phyloP scores from a whole-genome alignment of 1,140 invertebrate genomes.

The Ptiloglossa arizonensis region DNA sequence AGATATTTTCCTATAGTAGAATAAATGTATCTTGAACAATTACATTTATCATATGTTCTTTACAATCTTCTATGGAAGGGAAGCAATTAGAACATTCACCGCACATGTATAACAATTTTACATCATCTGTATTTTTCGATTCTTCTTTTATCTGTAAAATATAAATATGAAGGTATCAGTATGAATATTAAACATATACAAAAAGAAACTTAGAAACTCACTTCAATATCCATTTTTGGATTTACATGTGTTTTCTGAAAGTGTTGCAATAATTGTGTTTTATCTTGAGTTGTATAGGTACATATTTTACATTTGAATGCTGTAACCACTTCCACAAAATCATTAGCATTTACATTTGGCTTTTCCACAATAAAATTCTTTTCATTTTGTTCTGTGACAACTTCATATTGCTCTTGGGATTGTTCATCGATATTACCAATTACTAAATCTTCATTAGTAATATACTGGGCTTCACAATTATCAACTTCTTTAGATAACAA shows the following conservation, averaged over 20 bases:
- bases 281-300: slow-evolving; percentile 75
- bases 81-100: slow-evolving; percentile 81
- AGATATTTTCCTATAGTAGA: neutral
- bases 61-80: slow-evolving; percentile 79
- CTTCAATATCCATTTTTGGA: slow-evolving; percentile 55
- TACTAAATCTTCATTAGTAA: slow-evolving; percentile 47
- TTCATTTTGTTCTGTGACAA: slow-evolving; percentile 39
- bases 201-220: slow-evolving; percentile 27
- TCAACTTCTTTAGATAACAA: slow-evolving; percentile 54
- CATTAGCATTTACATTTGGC: slow-evolving; percentile 69
- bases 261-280: slow-evolving; percentile 70
- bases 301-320: slow-evolving; percentile 79
- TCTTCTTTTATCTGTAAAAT: slow-evolving; percentile 60
- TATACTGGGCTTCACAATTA: slow-evolving; percentile 46
- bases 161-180: slow-evolving; percentile 25
- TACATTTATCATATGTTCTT: slow-evolving; percentile 82
- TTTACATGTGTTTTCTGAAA: slow-evolving; percentile 74
- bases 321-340: slow-evolving; percentile 76
- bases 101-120: slow-evolving; percentile 79
- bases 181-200: neutral
- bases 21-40: slow-evolving; percentile 41
- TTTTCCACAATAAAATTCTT: slow-evolving; percentile 61
- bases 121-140: slow-evolving; percentile 63
- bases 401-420: slow-evolving; percentile 51
- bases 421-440: slow-evolving; percentile 45